Evolutionary conservation across 2,113 vertebrate genomes (phyloP).

Genomic region (Monarcha castaneiventris): DNA sequence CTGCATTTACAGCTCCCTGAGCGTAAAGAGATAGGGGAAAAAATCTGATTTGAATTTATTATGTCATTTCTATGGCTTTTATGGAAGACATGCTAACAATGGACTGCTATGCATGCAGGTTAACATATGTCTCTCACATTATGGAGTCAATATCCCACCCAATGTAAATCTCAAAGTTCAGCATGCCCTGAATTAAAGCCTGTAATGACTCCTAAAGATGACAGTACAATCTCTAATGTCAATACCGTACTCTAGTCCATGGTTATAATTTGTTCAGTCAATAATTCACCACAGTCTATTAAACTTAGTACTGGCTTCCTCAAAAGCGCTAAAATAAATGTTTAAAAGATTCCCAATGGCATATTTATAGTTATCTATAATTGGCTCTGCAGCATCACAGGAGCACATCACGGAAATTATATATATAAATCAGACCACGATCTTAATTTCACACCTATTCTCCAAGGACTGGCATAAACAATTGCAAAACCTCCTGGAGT

Average conservation of each 20-base stretch:
- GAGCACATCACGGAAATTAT: not conserved
- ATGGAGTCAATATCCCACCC: not conserved
- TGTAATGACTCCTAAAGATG: slow-evolving; percentile 5
- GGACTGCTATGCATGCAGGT: not conserved
- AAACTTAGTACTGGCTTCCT: slow-evolving; percentile 8
- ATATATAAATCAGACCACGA: not conserved
- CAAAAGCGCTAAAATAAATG: not conserved
- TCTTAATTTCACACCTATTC: slow-evolving; percentile 5
- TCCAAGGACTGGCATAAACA: not conserved
- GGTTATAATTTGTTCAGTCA: slow-evolving; percentile 32
- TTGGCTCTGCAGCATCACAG: slow-evolving; percentile 13
- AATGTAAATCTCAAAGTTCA: slow-evolving; percentile 38
- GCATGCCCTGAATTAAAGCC: not conserved
- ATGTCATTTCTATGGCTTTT: not conserved
- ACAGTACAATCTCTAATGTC: not conserved
- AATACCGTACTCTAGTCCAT: not conserved
- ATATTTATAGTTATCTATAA: slow-evolving; percentile 29
- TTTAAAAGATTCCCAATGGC: not conserved
- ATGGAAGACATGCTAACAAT: not conserved
- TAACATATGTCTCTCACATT: not conserved
- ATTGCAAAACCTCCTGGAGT: not conserved
- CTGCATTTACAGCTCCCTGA: not conserved
- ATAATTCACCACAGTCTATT: slow-evolving; percentile 41
- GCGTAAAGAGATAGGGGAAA: accelerated
- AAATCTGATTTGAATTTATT: not conserved